Conservation (phyloP, 2,797 vertebrate genomes). For the Galaxias olidus region DNA sequence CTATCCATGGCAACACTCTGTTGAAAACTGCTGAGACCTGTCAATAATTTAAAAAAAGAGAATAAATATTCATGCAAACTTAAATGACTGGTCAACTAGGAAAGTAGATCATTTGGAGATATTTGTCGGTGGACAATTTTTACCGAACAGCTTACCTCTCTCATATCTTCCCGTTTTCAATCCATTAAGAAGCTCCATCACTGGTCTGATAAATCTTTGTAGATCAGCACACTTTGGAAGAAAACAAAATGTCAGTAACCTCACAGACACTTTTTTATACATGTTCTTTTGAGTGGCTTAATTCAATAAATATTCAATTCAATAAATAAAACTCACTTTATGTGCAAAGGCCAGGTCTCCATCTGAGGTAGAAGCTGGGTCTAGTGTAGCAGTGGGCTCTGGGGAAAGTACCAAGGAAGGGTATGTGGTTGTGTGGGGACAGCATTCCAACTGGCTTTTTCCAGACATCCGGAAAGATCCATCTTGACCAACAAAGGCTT, state of each 20-base stretch:
- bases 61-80: neutral
- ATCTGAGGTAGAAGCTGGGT: constrained; percentile 59
- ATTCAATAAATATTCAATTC: too few species aligned
- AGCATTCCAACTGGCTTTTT: constrained; percentile 12
- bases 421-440: constrained; percentile 6
- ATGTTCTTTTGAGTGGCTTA: too few species aligned
- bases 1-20: constrained; percentile 89
- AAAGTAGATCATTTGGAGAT: too few species aligned
- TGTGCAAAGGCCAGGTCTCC: constrained; percentile 84
- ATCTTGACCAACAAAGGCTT: constrained; percentile 32
- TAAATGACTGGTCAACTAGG: neutral
- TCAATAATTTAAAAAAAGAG: neutral
- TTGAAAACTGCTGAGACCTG: constrained; percentile 89
- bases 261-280: too few species aligned
- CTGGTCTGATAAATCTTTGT: constrained; percentile 78
- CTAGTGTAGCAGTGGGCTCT: constrained; percentile 11
- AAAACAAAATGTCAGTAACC: neutral
- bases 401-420: constrained; percentile 16
- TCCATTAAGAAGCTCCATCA: constrained; percentile 81
- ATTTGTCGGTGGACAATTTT: neutral
- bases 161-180: constrained; percentile 84
- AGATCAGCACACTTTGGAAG: constrained; percentile 82
- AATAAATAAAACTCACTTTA: constrained; percentile 76
- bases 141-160: constrained; percentile 73
- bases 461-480: constrained; percentile 12